Evolutionary conservation across 2,797 vertebrate genomes (phyloP).

Genomic region (Pristis pectinata): DNA sequence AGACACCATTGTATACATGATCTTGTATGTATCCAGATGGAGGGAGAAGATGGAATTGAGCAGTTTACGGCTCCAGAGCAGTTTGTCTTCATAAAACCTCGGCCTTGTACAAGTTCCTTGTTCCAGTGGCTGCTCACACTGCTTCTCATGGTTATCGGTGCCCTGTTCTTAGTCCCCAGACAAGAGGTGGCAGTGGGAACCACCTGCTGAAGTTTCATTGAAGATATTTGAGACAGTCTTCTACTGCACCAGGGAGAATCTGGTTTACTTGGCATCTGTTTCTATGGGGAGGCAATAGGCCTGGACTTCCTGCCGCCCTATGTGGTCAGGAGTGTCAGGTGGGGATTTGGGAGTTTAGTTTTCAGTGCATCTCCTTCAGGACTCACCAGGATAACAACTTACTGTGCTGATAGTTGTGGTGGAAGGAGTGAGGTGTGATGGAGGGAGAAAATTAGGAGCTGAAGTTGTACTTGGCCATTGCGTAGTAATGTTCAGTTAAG

Average conservation of each 20-base stretch:
- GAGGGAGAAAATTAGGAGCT: too few relatives aligned
- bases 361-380: not conserved
- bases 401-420: not conserved
- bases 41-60: too few relatives aligned
- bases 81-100: not conserved
- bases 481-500: not conserved
- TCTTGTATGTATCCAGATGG: not conserved
- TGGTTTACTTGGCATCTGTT: not conserved
- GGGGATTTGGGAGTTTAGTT: not conserved
- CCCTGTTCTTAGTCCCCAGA: not conserved
- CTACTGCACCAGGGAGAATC: not conserved
- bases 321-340: not conserved
- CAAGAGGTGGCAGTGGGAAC: not conserved
- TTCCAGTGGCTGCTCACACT: not conserved
- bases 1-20: not conserved
- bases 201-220: not conserved
- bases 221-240: not conserved
- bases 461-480: not conserved
- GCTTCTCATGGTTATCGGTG: not conserved
- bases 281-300: not conserved
- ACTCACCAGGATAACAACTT: not conserved
- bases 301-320: not conserved
- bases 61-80: not conserved
- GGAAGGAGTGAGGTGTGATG: not conserved
- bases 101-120: not conserved